Percentiles rank a stretch among this genome's conserved stretches.
These are phyloP conservation scores for Urophycis tenuis DNA, from an alignment of 2,797 vertebrate genomes.

Conservation along the genomic window DNA sequence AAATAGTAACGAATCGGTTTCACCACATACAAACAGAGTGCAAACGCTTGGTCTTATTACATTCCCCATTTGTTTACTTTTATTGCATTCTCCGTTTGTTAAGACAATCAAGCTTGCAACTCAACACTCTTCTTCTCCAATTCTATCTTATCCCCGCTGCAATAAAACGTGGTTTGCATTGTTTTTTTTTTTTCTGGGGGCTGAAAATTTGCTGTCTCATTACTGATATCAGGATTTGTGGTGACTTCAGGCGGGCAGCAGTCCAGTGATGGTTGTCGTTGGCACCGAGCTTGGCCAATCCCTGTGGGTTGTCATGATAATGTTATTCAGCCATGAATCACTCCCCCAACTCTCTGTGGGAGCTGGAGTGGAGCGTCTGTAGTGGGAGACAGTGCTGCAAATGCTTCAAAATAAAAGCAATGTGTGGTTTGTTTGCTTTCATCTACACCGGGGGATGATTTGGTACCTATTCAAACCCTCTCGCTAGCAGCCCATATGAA, in stretches of 20 bases:
- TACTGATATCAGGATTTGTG: constrained; percentile 22
- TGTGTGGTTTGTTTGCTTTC: constrained; percentile 1
- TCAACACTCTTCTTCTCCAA: background rate
- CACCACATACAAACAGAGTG: background rate
- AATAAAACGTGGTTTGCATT: constrained; percentile 44
- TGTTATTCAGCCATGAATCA: constrained; percentile 40
- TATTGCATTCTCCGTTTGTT: background rate
- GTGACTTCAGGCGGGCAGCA: background rate
- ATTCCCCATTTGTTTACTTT: background rate
- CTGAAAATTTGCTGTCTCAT: constrained; percentile 35
- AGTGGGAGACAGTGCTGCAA: background rate
- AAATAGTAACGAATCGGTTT: background rate
- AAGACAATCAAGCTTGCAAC: background rate
- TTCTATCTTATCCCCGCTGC: constrained; percentile 31
- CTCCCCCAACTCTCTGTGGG: constrained; percentile 1
- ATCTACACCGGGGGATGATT: background rate
- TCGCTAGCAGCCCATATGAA: background rate
- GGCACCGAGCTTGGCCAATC: constrained; percentile 32
- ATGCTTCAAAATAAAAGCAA: background rate
- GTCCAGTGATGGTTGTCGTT: constrained; percentile 32
- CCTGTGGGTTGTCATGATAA: constrained; percentile 23
- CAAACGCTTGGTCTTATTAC: too few species aligned
- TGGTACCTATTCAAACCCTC: background rate
- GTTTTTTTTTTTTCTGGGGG: constrained; percentile 38
- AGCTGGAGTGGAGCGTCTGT: background rate